Percentiles rank a stretch among this genome's conserved stretches.
These are phyloP conservation scores for Notolabrus celidotus DNA, from an alignment of 2,797 vertebrate genomes.

Conservation along the genomic window DNA sequence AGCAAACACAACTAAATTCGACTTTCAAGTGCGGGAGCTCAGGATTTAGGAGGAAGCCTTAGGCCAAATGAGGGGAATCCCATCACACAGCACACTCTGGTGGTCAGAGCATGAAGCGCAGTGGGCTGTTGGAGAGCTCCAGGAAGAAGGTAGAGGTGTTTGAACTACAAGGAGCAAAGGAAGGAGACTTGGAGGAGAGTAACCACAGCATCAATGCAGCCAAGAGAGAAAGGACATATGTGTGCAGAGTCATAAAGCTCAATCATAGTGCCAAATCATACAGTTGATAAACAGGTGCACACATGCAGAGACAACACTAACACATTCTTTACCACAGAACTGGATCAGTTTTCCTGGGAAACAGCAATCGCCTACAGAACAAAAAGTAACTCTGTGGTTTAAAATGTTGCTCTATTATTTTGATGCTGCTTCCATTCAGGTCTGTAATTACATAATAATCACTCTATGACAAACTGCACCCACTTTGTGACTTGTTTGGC, in stretches of 20 bases:
- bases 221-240: too few species aligned
- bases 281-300: background rate
- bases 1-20: constrained; percentile 11
- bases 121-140: background rate
- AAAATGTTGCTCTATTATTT: constrained; percentile 11
- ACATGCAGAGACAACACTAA: background rate
- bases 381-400: background rate
- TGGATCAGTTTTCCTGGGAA: constrained; percentile 16
- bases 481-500: constrained; percentile 14
- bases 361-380: background rate
- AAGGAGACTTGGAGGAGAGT: background rate
- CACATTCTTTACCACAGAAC: background rate
- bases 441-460: constrained; percentile 3
- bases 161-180: background rate
- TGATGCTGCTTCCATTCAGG: constrained; percentile 16
- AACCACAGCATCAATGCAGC: background rate
- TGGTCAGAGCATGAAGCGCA: constrained; percentile 54
- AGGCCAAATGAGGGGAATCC: constrained; percentile 33
- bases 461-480: constrained; percentile 23
- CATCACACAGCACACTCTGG: constrained; percentile 73
- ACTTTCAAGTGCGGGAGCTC: constrained; percentile 35
- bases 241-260: too few species aligned
- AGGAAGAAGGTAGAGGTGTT: background rate
- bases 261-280: background rate
- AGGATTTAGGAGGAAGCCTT: constrained; percentile 33